Evolutionary conservation across 2,113 vertebrate species (phyloP).

Genomic region (Cyanoramphus novaezelandiae): DNA sequence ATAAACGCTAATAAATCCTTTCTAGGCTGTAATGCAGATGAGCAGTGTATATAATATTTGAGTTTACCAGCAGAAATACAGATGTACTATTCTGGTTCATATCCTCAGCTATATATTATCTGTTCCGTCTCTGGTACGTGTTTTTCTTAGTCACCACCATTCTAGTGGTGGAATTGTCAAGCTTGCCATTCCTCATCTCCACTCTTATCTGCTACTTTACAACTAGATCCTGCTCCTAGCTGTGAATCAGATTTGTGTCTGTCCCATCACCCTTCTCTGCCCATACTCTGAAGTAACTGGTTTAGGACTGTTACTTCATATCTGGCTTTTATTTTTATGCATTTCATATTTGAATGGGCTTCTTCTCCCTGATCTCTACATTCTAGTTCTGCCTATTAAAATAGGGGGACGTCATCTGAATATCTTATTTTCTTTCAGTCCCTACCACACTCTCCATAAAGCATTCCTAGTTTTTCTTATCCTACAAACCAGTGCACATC

Average conservation of each 20-base stretch:
- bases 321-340: not conserved
- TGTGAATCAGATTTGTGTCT: slow-evolving; percentile 13
- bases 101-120: not conserved
- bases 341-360: not conserved
- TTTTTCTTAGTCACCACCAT: not conserved
- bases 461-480: not conserved
- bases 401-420: not conserved
- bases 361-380: not conserved
- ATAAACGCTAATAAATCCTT: not conserved
- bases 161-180: not conserved
- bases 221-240: not conserved
- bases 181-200: slow-evolving; percentile 8
- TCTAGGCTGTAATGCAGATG: not conserved
- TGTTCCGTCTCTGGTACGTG: not conserved
- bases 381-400: not conserved
- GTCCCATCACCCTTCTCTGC: not conserved
- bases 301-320: not conserved
- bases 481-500: not conserved
- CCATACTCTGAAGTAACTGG: not conserved
- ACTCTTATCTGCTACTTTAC: slow-evolving; percentile 8
- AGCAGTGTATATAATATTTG: not conserved
- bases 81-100: not conserved
- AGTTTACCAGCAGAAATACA: not conserved
- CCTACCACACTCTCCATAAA: not conserved
- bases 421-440: not conserved